Evolutionary conservation across 2,888 invertebrate species (phyloP), one percentile per base, ranked within the genome.

Genomic region (Drosophila melanosoma): DNA sequence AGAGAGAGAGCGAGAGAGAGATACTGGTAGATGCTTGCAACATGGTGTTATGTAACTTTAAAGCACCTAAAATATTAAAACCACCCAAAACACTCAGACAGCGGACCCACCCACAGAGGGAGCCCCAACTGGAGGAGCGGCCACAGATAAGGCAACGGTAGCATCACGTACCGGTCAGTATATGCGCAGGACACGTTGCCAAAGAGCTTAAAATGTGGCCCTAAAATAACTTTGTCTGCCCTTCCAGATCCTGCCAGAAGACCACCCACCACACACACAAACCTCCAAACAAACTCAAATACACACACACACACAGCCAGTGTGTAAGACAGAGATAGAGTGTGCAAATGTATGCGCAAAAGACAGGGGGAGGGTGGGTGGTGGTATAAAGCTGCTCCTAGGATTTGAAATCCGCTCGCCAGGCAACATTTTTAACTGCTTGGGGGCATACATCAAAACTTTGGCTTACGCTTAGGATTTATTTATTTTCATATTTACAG

Each of bases 401-500:
- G 85, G 85, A 86, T 82, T 88, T 83, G 76, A 74, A 82, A 79
- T 70, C 71, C 84, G 79, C 82, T 82, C 71, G 65, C 56, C 79
- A 69, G 77, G 79, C 77, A 76, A 76, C 82, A 79, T 84, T 86
- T 84, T 84, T 86, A 90, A 83, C 87, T 89, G 88, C 88, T 83
- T 85, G 83, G 85, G 87, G 90, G 89, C 89, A 87, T 89, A 87
- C 90, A 90, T 87, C 89, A 90, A 83, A 90, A 84, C 87, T 90
- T 90, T 90, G 81, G 87, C 90, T 90, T 87, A 87, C 87, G 87
- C 79, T 79, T 77, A 76, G 90, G 86, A 90, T 89, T 90, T 90
- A 90, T 90, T 90, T 90, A 89, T 90, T 90, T 90, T 90, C 87
- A 91, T 90, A 90, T 90, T 91, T 91, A 82, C 83, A 74, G 72